A percentile compares a stretch with the other conserved stretches of the same genome.
These are phyloP conservation scores for Hydrolagus affinis DNA, from an alignment of 2,113 vertebrate genomes.

Conservation along the genomic window DNA sequence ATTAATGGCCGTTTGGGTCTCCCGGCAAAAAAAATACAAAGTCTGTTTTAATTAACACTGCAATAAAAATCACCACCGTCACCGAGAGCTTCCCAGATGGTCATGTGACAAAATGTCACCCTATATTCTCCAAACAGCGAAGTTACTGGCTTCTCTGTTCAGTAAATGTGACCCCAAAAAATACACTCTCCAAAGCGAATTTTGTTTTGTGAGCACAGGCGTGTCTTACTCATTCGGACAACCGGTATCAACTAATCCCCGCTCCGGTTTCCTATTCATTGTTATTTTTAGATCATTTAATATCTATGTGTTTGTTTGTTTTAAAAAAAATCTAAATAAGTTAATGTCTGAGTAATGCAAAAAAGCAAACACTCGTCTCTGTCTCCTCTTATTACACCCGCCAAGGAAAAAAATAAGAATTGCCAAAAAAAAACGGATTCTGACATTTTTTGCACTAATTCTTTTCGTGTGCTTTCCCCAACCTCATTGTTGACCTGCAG, in stretches of 20 bases:
- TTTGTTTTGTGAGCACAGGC: too few species aligned
- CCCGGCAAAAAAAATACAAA: neutral
- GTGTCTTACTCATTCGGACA: too few species aligned
- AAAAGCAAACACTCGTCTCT: too few species aligned
- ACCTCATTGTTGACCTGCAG: neutral
- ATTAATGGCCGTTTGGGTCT: slow-evolving; percentile 10
- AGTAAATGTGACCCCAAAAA: too few species aligned
- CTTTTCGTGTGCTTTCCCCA: neutral
- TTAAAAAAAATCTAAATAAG: too few species aligned
- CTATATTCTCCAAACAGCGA: neutral
- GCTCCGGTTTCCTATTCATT: neutral
- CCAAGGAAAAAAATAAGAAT: neutral
- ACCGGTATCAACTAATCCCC: neutral
- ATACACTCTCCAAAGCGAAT: too few species aligned
- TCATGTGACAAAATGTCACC: neutral
- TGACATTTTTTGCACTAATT: slow-evolving; percentile 4
- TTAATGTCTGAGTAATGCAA: too few species aligned
- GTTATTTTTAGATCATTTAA: neutral
- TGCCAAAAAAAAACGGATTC: neutral
- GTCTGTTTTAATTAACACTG: neutral
- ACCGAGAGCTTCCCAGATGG: neutral
- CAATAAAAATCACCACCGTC: neutral
- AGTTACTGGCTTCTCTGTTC: neutral
- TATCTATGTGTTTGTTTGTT: too few species aligned
- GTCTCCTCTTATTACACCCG: too few species aligned